Conservation (phyloP, 2,888 invertebrate species). For the Hetaerina titia region DNA sequence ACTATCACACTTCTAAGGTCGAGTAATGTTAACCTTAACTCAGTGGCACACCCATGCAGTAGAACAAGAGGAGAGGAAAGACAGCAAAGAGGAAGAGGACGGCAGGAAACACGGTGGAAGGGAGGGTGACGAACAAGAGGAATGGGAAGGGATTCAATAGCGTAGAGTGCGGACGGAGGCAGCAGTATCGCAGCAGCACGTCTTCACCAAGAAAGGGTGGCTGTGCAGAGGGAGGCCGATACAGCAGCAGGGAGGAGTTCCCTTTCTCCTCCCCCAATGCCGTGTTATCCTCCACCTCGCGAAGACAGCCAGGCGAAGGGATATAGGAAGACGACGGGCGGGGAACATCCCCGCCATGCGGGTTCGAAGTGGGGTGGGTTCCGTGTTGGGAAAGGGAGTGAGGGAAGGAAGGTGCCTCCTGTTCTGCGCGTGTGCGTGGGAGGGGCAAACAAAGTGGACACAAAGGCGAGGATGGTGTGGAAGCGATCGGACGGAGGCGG, state of each 20-base stretch:
- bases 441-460: constrained; percentile 39
- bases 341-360: neutral
- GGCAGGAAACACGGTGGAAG: neutral
- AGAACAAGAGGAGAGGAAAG: neutral
- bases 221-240: constrained; percentile 6
- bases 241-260: neutral
- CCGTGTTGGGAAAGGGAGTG: neutral
- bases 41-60: neutral
- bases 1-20: no score
- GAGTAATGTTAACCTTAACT: no score
- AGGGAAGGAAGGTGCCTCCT: neutral
- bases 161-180: neutral
- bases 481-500: neutral
- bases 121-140: neutral
- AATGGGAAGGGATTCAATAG: neutral
- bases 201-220: constrained; percentile 12
- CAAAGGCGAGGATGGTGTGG: neutral
- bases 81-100: neutral
- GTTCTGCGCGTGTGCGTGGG: constrained; percentile 30
- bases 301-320: neutral
- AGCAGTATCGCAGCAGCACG: neutral
- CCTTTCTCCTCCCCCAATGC: neutral
- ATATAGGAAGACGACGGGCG: neutral
- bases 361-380: neutral
- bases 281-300: constrained; percentile 23